phyloP scores from a whole-genome alignment of 2,797 vertebrate species.

The Eulemur mongoz region DNA sequence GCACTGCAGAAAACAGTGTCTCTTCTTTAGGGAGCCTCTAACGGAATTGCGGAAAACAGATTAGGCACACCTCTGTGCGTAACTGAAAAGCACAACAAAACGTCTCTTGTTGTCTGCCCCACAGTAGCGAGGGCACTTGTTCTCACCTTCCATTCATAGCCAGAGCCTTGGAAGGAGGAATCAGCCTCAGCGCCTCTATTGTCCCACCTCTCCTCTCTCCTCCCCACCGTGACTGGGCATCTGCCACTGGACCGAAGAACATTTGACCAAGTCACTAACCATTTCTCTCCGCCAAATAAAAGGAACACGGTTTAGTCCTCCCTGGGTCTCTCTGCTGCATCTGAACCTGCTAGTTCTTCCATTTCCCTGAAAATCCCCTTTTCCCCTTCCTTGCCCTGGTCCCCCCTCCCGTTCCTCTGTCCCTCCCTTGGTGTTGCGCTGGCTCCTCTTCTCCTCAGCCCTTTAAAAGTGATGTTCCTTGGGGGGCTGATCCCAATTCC shows the following conservation, averaged over 20 bases:
- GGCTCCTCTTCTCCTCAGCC: not conserved
- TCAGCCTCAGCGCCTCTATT: not conserved
- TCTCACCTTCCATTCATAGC: not conserved
- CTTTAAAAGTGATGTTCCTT: not conserved
- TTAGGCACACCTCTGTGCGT: not conserved
- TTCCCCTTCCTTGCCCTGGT: not conserved
- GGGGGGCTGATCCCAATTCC: not conserved
- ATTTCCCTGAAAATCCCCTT: not conserved
- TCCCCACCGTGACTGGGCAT: not conserved
- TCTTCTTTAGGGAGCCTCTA: not conserved
- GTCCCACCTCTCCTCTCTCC: not conserved
- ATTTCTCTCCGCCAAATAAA: not conserved
- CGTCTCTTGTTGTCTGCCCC: accelerated
- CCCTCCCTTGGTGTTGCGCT: not conserved
- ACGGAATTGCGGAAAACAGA: not conserved
- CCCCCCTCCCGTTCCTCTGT: too few relatives aligned
- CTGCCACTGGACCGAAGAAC: not conserved
- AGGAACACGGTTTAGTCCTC: not conserved
- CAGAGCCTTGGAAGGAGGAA: not conserved
- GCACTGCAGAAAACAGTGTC: not conserved
- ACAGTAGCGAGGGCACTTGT: too few relatives aligned
- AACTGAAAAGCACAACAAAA: not conserved
- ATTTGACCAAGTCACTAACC: not conserved
- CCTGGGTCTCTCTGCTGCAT: not conserved
- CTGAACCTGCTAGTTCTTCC: not conserved